Percentiles rank a stretch among this genome's conserved stretches.
Conservation (phyloP, 2,797 vertebrate genomes). For the Notoglanidium macrostoma region DNA sequence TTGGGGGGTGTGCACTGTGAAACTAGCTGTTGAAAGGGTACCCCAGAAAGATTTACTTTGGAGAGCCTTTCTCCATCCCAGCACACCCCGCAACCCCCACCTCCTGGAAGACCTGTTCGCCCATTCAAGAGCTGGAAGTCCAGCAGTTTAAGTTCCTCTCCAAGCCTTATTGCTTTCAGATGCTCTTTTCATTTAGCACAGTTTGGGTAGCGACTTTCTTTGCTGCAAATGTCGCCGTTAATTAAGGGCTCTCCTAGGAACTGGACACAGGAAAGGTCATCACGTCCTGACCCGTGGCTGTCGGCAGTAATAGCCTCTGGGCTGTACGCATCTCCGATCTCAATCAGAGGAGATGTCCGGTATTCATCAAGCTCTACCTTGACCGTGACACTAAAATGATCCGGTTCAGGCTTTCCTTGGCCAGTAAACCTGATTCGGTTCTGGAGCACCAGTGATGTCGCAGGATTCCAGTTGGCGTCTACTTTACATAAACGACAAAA, state of each 20-base stretch:
- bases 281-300: slow-evolving; percentile 10
- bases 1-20: slow-evolving; percentile 57
- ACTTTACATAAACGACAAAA: background rate
- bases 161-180: slow-evolving; percentile 61
- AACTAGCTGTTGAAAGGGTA: slow-evolving; percentile 67
- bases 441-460: background rate
- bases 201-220: slow-evolving; percentile 35
- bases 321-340: slow-evolving; percentile 25
- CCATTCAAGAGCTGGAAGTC: slow-evolving; percentile 52
- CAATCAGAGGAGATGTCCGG: background rate
- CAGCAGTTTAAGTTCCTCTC: slow-evolving; percentile 51
- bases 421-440: background rate
- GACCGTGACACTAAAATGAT: background rate
- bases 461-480: background rate
- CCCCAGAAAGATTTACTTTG: slow-evolving; percentile 66
- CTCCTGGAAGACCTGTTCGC: slow-evolving; percentile 46
- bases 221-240: slow-evolving; percentile 27
- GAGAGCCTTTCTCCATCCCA: slow-evolving; percentile 51
- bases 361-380: background rate
- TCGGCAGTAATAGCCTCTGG: slow-evolving; percentile 18
- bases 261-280: background rate
- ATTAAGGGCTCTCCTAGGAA: slow-evolving; percentile 31
- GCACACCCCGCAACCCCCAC: slow-evolving; percentile 29
- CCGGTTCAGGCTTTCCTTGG: background rate
- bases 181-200: slow-evolving; percentile 44